A percentile compares a stretch with the other conserved stretches of the same genome.
These are phyloP conservation scores for Mobula birostris DNA, from an alignment of 2,113 vertebrate species.

Conservation along the genomic window DNA sequence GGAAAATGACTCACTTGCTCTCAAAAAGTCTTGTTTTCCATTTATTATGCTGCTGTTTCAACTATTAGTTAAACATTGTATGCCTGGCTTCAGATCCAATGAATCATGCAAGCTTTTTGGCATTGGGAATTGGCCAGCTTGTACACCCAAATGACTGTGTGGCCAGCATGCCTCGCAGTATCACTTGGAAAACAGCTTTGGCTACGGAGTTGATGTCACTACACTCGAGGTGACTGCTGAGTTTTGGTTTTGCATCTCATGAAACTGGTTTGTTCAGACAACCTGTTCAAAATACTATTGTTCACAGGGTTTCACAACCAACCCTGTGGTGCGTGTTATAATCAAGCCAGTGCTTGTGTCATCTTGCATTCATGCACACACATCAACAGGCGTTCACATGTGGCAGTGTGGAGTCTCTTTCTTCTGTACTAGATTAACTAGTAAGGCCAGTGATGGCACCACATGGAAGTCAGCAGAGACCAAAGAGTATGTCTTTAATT, in stretches of 20 bases:
- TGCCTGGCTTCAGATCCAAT: neutral
- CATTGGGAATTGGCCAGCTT: neutral
- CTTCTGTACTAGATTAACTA: neutral
- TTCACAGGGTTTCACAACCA: neutral
- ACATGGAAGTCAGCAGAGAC: neutral
- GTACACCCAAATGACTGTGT: neutral
- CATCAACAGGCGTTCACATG: too few relatives aligned
- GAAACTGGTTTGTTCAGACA: neutral
- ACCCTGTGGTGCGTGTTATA: neutral
- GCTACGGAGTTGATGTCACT: neutral
- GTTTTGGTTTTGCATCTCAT: neutral
- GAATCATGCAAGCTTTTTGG: neutral
- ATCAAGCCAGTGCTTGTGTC: neutral
- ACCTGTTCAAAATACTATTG: neutral
- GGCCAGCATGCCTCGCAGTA: neutral
- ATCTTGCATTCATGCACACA: too few relatives aligned
- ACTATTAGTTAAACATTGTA: neutral
- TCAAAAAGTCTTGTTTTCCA: neutral
- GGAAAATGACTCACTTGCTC: neutral
- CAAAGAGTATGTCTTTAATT: neutral
- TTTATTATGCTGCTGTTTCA: neutral
- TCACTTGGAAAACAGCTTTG: neutral
- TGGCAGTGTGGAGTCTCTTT: neutral
- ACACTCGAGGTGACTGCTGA: neutral
- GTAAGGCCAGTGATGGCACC: neutral